A percentile compares a stretch with the other conserved stretches of the same genome.
phyloP scores from a whole-genome alignment of 1,140 invertebrate genomes.

The Drosophila novamexicana region DNA sequence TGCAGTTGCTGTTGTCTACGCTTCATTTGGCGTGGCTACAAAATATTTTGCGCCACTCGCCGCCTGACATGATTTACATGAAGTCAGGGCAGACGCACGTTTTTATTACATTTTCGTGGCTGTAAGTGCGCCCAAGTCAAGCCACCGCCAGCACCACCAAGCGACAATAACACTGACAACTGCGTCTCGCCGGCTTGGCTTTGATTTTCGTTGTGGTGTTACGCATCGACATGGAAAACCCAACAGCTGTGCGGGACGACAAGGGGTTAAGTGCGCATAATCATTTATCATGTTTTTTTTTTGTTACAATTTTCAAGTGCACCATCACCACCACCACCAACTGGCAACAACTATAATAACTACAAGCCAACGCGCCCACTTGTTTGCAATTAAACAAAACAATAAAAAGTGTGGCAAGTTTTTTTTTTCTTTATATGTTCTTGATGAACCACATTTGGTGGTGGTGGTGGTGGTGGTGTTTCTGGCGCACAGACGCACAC shows the following conservation, averaged over 20 bases:
- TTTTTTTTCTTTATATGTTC: conserved; percentile 11
- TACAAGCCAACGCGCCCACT: conserved; percentile 45
- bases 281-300: conserved; percentile 71
- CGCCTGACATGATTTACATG: conserved; percentile 80
- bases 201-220: conserved; percentile 70
- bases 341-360: not conserved
- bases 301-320: conserved; percentile 80
- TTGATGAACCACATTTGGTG: conserved; percentile 9
- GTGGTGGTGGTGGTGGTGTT: conserved; percentile 12
- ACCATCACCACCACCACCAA: conserved; percentile 13
- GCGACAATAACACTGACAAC: conserved; percentile 18
- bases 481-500: conserved; percentile 31
- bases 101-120: conserved; percentile 82
- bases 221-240: conserved; percentile 62
- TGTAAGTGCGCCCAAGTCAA: conserved; percentile 66
- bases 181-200: conserved; percentile 49
- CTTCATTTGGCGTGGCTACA: conserved; percentile 39
- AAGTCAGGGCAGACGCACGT: conserved; percentile 72
- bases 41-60: conserved; percentile 77
- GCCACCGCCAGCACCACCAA: conserved; percentile 37
- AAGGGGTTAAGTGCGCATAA: conserved; percentile 68
- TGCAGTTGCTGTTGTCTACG: conserved; percentile 26
- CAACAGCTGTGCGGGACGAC: conserved; percentile 72
- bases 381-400: conserved; percentile 75
- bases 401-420: conserved; percentile 60